These are phyloP conservation scores for Hermaeophaga mercurialis DNA, from an alignment of 2,888 invertebrate genomes.

Conservation along the genomic window DNA sequence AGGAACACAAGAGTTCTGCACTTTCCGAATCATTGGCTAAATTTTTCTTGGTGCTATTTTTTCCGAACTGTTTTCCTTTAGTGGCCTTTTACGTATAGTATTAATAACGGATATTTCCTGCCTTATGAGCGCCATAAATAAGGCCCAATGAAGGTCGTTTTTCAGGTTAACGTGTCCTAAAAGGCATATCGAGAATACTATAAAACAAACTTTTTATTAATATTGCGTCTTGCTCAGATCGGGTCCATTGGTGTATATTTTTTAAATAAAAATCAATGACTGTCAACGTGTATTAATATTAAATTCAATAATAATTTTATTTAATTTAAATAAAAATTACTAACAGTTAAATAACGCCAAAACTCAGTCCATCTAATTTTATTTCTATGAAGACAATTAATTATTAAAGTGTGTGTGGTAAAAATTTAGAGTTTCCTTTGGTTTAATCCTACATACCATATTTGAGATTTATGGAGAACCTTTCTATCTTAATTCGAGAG, in stretches of 20 bases:
- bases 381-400: no score
- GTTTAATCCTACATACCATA: no score
- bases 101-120: slow-evolving; percentile 16
- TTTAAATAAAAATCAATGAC: background rate
- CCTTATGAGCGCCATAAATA: slow-evolving; percentile 22
- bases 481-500: no score
- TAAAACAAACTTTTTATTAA: slow-evolving; percentile 21
- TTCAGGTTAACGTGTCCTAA: slow-evolving; percentile 21
- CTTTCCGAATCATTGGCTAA: background rate
- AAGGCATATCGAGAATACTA: slow-evolving; percentile 16
- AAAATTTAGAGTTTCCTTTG: no score
- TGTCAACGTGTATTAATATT: no score
- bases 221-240: background rate
- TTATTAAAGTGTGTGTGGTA: no score
- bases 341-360: no score
- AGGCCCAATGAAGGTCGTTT: slow-evolving; percentile 17
- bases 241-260: background rate
- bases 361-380: no score
- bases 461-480: no score
- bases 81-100: slow-evolving; percentile 7
- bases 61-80: slow-evolving; percentile 7
- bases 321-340: no score
- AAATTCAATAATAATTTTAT: no score
- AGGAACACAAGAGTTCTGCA: background rate
- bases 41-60: background rate